These are phyloP conservation scores for Amphiprion clarkii DNA, from an alignment of 2,797 vertebrate species.

Conservation along the genomic window DNA sequence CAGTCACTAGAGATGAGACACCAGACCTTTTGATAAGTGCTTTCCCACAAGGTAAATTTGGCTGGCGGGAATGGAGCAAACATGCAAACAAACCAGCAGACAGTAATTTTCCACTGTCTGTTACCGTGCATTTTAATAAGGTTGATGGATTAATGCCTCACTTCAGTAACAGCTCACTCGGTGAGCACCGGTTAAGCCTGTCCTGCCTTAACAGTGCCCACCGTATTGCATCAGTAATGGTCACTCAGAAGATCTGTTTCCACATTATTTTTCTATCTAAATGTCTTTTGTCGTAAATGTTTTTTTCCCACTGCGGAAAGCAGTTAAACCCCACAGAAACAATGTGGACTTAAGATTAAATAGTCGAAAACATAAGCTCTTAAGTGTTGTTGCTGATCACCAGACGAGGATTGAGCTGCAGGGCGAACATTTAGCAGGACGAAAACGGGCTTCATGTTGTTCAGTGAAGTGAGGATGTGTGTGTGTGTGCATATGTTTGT, in stretches of 20 bases:
- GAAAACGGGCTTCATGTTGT: conserved; percentile 37
- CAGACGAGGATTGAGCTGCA: conserved; percentile 55
- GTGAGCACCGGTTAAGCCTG: conserved; percentile 63
- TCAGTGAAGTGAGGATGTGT: conserved; percentile 30
- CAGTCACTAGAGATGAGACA: conserved; percentile 60
- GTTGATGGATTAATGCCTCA: conserved; percentile 71
- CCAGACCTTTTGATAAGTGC: conserved; percentile 67
- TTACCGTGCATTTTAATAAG: conserved; percentile 79
- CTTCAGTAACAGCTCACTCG: conserved; percentile 64
- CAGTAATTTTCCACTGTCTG: conserved; percentile 70
- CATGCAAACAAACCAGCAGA: conserved; percentile 65
- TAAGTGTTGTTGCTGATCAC: conserved; percentile 63
- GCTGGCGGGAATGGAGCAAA: conserved; percentile 52
- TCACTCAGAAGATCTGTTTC: conserved; percentile 62
- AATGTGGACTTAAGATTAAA: conserved; percentile 55
- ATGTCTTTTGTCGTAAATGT: conserved; percentile 55
- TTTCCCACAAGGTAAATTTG: conserved; percentile 75
- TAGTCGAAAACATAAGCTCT: conserved; percentile 51
- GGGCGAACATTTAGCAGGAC: conserved; percentile 38
- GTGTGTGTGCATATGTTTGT: conserved; percentile 55
- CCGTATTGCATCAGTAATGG: conserved; percentile 75
- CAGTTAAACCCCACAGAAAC: conserved; percentile 58
- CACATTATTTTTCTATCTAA: conserved; percentile 65
- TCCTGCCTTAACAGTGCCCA: conserved; percentile 56
- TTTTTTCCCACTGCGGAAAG: conserved; percentile 51